Evolutionary conservation across 2,797 vertebrate species (phyloP).

Genomic region (Bradypodion ventrale): DNA sequence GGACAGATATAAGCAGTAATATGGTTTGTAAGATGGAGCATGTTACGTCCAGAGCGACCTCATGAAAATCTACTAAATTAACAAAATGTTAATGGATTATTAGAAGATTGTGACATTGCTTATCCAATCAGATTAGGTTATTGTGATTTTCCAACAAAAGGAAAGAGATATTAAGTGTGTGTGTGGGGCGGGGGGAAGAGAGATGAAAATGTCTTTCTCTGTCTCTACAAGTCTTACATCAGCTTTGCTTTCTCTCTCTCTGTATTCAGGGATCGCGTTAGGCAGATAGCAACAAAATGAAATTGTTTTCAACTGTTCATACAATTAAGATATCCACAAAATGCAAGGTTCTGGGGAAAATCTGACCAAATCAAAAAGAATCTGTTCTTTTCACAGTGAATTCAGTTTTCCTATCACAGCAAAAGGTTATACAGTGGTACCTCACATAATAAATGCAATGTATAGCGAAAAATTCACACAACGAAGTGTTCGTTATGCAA

Average conservation of each 20-base stretch:
- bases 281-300: neutral
- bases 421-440: too few relatives aligned
- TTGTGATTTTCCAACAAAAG: neutral
- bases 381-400: neutral
- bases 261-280: neutral
- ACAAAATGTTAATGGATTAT: neutral
- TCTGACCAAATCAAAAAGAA: neutral
- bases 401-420: too few relatives aligned
- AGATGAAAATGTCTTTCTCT: neutral
- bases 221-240: neutral
- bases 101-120: neutral
- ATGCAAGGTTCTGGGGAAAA: neutral
- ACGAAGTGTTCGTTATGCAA: too few relatives aligned
- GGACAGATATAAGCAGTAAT: neutral
- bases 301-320: neutral
- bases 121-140: neutral
- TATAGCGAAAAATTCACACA: too few relatives aligned
- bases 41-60: neutral
- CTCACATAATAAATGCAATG: too few relatives aligned
- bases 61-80: neutral
- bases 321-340: neutral
- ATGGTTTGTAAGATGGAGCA: neutral
- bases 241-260: neutral
- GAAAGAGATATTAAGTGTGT: neutral
- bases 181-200: too few relatives aligned